phyloP scores from a whole-genome alignment of 2,113 vertebrate species.

The Menura novaehollandiae region DNA sequence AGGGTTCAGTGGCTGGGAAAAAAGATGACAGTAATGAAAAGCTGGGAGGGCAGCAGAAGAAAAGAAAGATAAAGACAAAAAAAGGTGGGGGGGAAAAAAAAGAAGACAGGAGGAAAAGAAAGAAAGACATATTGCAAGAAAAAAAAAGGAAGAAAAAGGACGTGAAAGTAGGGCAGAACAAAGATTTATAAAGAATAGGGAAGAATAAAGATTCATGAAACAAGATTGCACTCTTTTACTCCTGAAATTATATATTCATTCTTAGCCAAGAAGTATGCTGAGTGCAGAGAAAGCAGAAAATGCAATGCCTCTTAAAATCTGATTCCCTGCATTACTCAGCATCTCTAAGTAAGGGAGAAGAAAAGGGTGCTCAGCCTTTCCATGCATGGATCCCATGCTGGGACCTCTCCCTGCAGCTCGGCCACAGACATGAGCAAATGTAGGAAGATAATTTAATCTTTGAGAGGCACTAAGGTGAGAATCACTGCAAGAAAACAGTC shows the following conservation, averaged over 20 bases:
- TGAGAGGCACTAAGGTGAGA: background rate
- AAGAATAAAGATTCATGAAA: background rate
- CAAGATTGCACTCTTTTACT: background rate
- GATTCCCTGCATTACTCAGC: background rate
- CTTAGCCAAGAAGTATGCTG: background rate
- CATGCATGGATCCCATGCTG: background rate
- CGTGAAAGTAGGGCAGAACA: background rate
- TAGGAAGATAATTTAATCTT: background rate
- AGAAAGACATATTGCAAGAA: background rate
- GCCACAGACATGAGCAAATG: background rate
- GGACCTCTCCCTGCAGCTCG: background rate
- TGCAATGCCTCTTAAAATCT: background rate
- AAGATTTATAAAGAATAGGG: background rate
- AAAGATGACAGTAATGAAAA: constrained; percentile 77
- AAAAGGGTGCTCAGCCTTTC: background rate
- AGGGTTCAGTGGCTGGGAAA: constrained; percentile 72
- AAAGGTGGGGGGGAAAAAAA: fast-evolving
- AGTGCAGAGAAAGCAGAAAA: background rate
- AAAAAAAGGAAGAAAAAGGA: background rate
- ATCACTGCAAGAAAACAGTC: background rate
- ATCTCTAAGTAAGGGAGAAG: background rate
- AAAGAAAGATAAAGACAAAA: constrained; percentile 58
- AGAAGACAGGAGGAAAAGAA: background rate
- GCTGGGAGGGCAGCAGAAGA: constrained; percentile 62
- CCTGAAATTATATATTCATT: background rate